Percentiles rank a stretch among this genome's conserved stretches.
phyloP scores from a whole-genome alignment of 2,888 invertebrate species.

The Apamea epomidion region DNA sequence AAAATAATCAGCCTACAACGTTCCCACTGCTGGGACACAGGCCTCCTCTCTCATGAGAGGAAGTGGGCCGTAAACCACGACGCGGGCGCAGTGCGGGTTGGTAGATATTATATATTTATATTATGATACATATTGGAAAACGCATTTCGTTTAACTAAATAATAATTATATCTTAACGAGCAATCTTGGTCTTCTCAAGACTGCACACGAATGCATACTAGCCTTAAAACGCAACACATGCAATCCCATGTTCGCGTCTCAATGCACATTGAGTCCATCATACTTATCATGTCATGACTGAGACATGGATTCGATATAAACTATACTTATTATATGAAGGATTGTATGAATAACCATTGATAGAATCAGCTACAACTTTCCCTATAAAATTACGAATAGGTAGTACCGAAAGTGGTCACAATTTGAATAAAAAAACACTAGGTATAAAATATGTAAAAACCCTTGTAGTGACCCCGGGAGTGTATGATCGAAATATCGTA shows the following conservation, averaged over 20 bases:
- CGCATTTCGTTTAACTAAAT: background rate
- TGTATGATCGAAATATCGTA: too few relatives aligned
- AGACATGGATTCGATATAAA: background rate
- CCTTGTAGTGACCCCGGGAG: background rate
- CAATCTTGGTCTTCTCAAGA: background rate
- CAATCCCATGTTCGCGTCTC: conserved; percentile 3
- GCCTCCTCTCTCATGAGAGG: background rate
- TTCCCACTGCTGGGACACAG: background rate
- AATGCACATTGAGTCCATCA: conserved; percentile 11
- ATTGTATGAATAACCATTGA: background rate
- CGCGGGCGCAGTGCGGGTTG: background rate
- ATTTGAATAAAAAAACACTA: background rate
- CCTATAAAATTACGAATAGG: background rate
- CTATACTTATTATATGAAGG: background rate
- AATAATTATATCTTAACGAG: background rate
- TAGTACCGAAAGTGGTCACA: background rate
- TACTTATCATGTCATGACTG: background rate
- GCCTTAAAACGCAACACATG: background rate
- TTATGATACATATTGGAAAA: background rate
- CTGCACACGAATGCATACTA: background rate
- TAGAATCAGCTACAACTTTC: background rate
- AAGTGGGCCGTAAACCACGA: background rate
- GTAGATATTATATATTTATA: background rate
- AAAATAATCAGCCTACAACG: background rate
- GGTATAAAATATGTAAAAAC: background rate